phyloP scores from a whole-genome alignment of 2,113 vertebrate genomes.

The Tragulus kanchil region DNA sequence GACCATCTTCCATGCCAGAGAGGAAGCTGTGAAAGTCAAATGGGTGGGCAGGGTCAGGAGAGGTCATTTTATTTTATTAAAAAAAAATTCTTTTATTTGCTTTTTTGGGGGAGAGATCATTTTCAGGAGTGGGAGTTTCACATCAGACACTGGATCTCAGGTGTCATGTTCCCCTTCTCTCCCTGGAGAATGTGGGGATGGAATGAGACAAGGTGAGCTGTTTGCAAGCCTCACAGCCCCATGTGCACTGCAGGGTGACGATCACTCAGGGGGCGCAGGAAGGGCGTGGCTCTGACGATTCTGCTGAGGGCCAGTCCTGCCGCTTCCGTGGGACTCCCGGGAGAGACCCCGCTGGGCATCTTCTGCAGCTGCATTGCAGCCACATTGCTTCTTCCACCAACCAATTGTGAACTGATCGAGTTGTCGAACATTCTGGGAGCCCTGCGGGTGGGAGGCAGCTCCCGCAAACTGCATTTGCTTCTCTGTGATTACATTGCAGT shows the following conservation, averaged over 20 bases:
- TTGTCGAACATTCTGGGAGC: not conserved
- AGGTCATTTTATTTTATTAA: not conserved
- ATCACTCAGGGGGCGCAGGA: not conserved
- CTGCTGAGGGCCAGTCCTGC: not conserved
- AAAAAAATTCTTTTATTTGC: too few species aligned
- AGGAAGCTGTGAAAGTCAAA: not conserved
- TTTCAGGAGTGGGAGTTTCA: not conserved
- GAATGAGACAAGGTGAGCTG: not conserved
- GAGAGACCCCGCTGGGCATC: not conserved
- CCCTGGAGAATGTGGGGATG: not conserved
- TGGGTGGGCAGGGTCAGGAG: not conserved
- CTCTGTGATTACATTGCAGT: constrained; percentile 25
- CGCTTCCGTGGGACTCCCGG: not conserved
- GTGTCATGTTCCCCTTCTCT: not conserved
- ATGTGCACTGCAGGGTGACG: too few species aligned
- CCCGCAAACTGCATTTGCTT: constrained; percentile 22
- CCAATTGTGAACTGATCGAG: not conserved
- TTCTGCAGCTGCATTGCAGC: not conserved
- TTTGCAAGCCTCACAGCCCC: not conserved
- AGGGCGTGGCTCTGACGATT: not conserved
- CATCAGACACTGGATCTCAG: not conserved
- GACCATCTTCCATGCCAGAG: not conserved
- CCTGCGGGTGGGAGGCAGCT: constrained; percentile 22
- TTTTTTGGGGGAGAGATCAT: not conserved
- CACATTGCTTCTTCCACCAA: not conserved